phyloP scores from a whole-genome alignment of 2,113 vertebrate genomes.

The Petroica traversi region DNA sequence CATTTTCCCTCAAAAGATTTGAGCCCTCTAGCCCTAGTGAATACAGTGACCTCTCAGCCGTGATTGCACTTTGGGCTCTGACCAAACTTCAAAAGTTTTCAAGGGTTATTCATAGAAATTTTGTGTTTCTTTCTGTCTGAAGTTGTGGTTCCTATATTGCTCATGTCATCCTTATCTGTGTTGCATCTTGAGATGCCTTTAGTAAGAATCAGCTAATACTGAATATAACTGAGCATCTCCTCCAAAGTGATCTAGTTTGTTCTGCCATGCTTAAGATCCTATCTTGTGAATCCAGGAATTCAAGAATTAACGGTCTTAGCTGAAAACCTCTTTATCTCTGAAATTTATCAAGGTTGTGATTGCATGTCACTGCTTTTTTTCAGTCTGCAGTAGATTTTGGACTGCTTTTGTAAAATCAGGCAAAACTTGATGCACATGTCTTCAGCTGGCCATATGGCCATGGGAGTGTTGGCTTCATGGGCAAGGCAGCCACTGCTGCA shows the following conservation, averaged over 20 bases:
- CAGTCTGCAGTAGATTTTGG: not conserved
- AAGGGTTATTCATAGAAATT: not conserved
- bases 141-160: not conserved
- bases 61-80: not conserved
- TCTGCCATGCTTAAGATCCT: not conserved
- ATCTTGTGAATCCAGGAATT: not conserved
- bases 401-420: not conserved
- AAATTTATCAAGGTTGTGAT: not conserved
- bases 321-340: not conserved
- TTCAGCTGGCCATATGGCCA: not conserved
- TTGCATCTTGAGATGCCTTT: not conserved
- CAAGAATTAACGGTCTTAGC: not conserved
- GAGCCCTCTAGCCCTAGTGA: not conserved
- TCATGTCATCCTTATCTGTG: not conserved
- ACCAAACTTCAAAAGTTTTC: not conserved
- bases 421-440: not conserved
- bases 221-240: not conserved
- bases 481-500: not conserved
- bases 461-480: not conserved
- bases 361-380: not conserved
- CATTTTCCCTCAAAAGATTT: not conserved
- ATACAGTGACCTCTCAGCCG: not conserved
- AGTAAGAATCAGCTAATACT: not conserved
- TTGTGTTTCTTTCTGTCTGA: not conserved
- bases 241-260: not conserved